Percentiles rank a stretch among this genome's conserved stretches.
Evolutionary conservation across 2,113 vertebrate species (phyloP).

Genomic region (sheep (Ovis aries)): DNA sequence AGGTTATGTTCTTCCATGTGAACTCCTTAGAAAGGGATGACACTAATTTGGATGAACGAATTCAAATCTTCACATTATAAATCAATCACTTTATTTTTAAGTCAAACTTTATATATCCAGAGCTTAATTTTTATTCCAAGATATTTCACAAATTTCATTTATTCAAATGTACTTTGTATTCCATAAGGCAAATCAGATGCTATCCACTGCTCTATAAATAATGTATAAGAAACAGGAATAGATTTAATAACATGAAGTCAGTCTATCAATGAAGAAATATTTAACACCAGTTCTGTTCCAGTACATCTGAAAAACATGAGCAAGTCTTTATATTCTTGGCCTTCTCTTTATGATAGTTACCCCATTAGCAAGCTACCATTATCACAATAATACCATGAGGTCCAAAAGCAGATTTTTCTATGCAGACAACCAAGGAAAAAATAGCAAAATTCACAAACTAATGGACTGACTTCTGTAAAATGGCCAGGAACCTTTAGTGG

Average conservation of each 20-base stretch:
- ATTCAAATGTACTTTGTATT: constrained; percentile 42
- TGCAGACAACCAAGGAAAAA: not conserved
- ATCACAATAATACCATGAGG: not conserved
- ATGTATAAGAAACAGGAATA: not conserved
- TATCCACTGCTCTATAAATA: constrained; percentile 23
- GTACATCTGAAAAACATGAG: not conserved
- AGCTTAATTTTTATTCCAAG: constrained; percentile 8
- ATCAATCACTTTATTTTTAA: not conserved
- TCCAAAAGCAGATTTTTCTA: not conserved
- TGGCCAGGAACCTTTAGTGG: not conserved
- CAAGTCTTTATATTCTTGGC: not conserved
- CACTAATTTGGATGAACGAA: not conserved
- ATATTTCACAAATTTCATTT: constrained; percentile 22
- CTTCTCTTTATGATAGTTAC: not conserved
- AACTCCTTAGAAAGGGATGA: not conserved
- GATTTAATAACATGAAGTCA: not conserved
- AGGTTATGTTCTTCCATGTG: not conserved
- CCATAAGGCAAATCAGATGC: constrained; percentile 11
- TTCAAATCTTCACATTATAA: constrained; percentile 14
- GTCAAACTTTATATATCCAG: not conserved
- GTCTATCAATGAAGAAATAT: not conserved
- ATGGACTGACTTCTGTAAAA: not conserved
- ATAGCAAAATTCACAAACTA: not conserved
- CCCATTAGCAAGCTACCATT: not conserved
- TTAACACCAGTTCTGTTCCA: not conserved